Base-by-base conservation (phyloP, 1,140 invertebrate species). In the Hyles euphorbiae region DNA sequence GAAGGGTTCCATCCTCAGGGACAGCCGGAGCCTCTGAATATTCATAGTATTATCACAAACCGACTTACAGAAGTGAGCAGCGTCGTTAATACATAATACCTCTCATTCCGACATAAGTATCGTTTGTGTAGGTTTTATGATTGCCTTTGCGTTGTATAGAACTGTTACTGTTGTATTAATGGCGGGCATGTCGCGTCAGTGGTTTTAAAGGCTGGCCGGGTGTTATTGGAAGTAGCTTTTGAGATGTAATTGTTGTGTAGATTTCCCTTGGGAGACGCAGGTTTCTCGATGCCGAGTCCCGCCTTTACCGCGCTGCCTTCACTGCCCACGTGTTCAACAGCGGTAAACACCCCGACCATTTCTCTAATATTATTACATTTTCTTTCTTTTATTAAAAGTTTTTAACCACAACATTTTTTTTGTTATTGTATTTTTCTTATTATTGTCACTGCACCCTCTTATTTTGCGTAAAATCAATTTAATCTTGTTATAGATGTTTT, bases 211-310 rank as follows among this genome's bases (percentile, higher is more conserved):
- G 68, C 67, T 74, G 60, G 67, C 63, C 65, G 62, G 69, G 72
- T 77, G 72, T 72, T 83, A 82, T 83, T 79, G 76, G 76, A 71
- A 78, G 70, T 67, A 73, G 74, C 75, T 75, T 83, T 78, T 70
- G 72, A 74, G 71, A 76, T 84, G 81, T 84, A 83, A 85, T 87
- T 87, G 84, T 84, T 74, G 70, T 69, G 71, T 65, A 84, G 81
- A 87, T 87, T 87, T 87, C 84, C 83, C 84, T 56, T 10, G 81
- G 70, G 84, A 61, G 47, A 58, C 56, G 63, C 63, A 74, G 72
- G 66, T 76, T 78, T 76, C 68, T 67, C 65, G 36, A 40, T 40
- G 5, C 10, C 54, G 54, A 40, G 44, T n/a, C 32, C 61, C 66
- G 59, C 53, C 48, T 69, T 57, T 56, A 46, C 50, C 63, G 48